These are phyloP conservation scores for Electrona antarctica DNA, from an alignment of 2,113 vertebrate genomes.

Conservation along the genomic window DNA sequence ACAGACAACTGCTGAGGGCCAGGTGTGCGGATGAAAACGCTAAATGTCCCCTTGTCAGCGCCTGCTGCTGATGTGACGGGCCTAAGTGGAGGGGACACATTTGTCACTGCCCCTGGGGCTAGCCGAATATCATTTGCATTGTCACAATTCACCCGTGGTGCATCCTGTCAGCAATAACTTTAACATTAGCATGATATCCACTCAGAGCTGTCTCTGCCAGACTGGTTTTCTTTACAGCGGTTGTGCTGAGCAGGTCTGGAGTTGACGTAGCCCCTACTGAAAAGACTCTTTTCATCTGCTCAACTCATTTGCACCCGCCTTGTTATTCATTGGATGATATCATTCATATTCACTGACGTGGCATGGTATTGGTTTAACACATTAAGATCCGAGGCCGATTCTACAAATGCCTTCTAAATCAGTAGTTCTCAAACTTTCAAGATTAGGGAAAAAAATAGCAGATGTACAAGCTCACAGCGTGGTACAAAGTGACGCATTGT, in stretches of 20 bases:
- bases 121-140: conserved; percentile 65
- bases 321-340: conserved; percentile 48
- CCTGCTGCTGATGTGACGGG: conserved; percentile 55
- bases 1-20: conserved; percentile 4
- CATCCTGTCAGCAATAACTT: conserved; percentile 51
- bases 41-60: conserved; percentile 47
- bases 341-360: conserved; percentile 33
- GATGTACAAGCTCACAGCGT: too few species aligned
- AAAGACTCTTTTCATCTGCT: conserved; percentile 40
- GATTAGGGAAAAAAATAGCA: too few species aligned
- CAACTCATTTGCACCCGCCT: conserved; percentile 48
- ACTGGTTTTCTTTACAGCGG: conserved; percentile 43
- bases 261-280: conserved; percentile 42
- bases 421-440: too few species aligned
- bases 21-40: conserved; percentile 10
- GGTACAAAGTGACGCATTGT: conserved; percentile 8
- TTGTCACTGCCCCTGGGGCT: conserved; percentile 50
- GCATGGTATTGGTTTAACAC: conserved; percentile 23
- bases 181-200: conserved; percentile 51
- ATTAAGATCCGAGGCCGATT: too few species aligned
- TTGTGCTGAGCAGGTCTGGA: conserved; percentile 38
- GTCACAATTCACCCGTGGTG: conserved; percentile 42
- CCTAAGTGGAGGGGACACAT: conserved; percentile 65
- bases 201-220: conserved; percentile 62
- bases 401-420: too few species aligned